These are phyloP conservation scores for Nilaparvata lugens DNA, from an alignment of 1,140 invertebrate species.

Conservation along the genomic window DNA sequence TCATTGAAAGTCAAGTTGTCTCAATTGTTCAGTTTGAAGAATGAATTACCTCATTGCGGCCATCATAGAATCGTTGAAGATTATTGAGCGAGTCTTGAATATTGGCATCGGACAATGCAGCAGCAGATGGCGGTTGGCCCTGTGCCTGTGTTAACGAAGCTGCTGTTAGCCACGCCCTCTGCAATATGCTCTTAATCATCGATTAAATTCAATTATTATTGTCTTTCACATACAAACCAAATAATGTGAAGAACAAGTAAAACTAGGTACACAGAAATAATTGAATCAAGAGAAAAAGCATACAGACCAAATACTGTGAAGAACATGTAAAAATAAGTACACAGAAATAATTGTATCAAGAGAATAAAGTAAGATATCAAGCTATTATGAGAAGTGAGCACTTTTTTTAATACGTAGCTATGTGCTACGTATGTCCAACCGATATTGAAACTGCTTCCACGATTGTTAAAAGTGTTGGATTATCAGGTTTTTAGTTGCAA, in stretches of 20 bases:
- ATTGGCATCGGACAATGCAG: slow-evolving; percentile 1
- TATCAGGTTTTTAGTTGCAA: too few relatives aligned
- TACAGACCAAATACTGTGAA: too few relatives aligned
- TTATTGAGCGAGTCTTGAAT: slow-evolving; percentile 9
- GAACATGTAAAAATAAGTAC: too few relatives aligned
- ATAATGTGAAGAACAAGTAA: not conserved
- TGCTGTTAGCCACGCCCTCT: slow-evolving; percentile 6
- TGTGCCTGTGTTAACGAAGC: not conserved
- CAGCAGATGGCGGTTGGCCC: not conserved
- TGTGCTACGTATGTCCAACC: too few relatives aligned
- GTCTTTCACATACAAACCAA: not conserved
- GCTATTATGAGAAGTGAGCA: too few relatives aligned
- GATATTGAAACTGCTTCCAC: too few relatives aligned
- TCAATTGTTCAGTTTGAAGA: not conserved
- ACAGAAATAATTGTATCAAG: too few relatives aligned
- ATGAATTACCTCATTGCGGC: slow-evolving; percentile 8
- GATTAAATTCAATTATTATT: not conserved
- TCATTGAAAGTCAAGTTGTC: too few relatives aligned
- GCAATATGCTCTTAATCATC: not conserved
- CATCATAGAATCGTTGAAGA: slow-evolving; percentile 11
- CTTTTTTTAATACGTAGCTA: too few relatives aligned
- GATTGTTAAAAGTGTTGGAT: too few relatives aligned
- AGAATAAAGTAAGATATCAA: too few relatives aligned
- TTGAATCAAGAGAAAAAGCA: not conserved
- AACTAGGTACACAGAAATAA: not conserved